phyloP scores from a whole-genome alignment of 35 echinoderm and acorn worm species.

The Patiria miniata region DNA sequence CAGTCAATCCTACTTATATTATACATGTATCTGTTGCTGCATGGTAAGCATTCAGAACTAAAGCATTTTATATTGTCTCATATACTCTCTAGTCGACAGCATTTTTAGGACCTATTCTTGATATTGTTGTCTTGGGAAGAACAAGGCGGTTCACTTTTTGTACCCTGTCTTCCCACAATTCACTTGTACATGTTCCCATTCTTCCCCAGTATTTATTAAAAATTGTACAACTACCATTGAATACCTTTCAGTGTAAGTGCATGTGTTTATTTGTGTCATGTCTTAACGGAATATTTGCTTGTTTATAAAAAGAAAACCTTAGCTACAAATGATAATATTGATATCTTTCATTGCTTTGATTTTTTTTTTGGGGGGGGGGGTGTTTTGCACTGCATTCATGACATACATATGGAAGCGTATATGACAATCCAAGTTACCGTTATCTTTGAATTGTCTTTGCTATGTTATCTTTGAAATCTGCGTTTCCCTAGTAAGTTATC shows the following conservation, averaged over 20 bases:
- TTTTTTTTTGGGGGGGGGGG: no score
- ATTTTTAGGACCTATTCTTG: no score
- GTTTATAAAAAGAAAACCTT: no score
- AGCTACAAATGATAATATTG: no score
- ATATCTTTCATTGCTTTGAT: no score
- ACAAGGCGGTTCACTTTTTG: not conserved
- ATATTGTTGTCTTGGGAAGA: no score
- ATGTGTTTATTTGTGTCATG: conserved; percentile 4
- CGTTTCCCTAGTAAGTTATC: no score
- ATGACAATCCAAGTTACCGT: no score
- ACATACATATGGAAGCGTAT: no score
- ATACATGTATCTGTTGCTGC: not conserved
- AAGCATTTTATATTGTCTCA: conserved; percentile 6
- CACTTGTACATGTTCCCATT: not conserved
- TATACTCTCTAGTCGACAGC: not conserved
- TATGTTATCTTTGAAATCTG: no score
- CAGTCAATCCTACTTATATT: not conserved
- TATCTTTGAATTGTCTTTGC: no score
- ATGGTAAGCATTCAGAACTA: not conserved
- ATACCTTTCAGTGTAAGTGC: not conserved
- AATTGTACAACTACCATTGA: not conserved
- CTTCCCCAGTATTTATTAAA: conserved; percentile 31
- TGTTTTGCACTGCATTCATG: no score
- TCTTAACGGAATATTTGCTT: not conserved
- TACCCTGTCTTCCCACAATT: not conserved